Conservation (phyloP, 2,797 vertebrate species). For the Sarcophilus harrisii region DNA sequence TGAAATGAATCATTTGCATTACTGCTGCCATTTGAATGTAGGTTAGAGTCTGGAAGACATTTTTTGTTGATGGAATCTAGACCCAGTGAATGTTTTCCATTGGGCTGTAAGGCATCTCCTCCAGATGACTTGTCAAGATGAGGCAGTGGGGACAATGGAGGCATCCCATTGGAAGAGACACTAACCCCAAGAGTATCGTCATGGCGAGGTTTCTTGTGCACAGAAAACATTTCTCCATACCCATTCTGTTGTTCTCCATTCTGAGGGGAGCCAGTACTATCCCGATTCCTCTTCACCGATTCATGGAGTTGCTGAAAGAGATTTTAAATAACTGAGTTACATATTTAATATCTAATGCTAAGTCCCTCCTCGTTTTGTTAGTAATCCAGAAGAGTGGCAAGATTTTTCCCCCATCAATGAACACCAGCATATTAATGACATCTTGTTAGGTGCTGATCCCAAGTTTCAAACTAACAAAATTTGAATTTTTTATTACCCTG, state of each 20-base stretch:
- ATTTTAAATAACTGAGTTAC: slow-evolving; percentile 48
- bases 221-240: slow-evolving; percentile 91
- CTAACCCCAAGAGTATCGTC: slow-evolving; percentile 87
- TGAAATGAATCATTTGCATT: slow-evolving; percentile 88
- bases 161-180: slow-evolving; percentile 89
- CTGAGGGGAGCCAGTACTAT: slow-evolving; percentile 91
- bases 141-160: slow-evolving; percentile 88
- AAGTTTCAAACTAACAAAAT: background rate
- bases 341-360: fast-evolving
- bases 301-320: slow-evolving; percentile 92
- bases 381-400: background rate
- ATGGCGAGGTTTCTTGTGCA: slow-evolving; percentile 92
- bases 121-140: slow-evolving; percentile 90
- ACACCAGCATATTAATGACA: background rate
- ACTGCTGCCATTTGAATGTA: slow-evolving; percentile 84
- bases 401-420: background rate
- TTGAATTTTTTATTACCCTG: too few relatives aligned
- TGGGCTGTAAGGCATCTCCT: slow-evolving; percentile 86
- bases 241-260: slow-evolving; percentile 93
- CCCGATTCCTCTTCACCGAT: slow-evolving; percentile 95
- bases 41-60: slow-evolving; percentile 82
- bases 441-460: background rate
- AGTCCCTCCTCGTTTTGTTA: background rate
- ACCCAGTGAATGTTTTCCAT: slow-evolving; percentile 86
- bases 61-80: slow-evolving; percentile 86